A percentile compares a stretch with the other conserved stretches of the same genome.
These are phyloP conservation scores for Buceros bicornis DNA, from an alignment of 2,797 vertebrate species.

Conservation along the genomic window DNA sequence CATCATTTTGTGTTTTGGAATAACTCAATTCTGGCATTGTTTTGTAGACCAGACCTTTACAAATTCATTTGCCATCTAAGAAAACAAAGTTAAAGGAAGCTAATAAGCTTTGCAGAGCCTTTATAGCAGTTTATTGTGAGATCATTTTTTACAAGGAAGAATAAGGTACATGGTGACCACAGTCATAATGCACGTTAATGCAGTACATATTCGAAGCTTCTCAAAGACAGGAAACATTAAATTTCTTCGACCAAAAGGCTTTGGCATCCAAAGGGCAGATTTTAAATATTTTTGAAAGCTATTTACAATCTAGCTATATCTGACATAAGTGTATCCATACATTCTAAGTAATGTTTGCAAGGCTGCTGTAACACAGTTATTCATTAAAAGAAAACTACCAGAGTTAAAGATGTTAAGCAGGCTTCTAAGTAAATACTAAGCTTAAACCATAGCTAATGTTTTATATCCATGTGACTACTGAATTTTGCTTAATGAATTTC, in stretches of 20 bases:
- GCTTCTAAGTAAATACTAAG: constrained; percentile 27
- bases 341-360: constrained; percentile 24
- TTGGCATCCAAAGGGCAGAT: constrained; percentile 32
- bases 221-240: constrained; percentile 7
- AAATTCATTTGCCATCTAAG: constrained; percentile 58
- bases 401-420: constrained; percentile 40
- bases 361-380: neutral
- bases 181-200: constrained; percentile 60
- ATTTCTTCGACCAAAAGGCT: neutral
- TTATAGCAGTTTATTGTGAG: constrained; percentile 11
- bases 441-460: neutral
- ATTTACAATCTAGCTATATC: constrained; percentile 23
- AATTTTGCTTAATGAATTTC: constrained; percentile 49
- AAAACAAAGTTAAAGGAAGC: constrained; percentile 28
- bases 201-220: constrained; percentile 44
- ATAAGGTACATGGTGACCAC: constrained; percentile 25
- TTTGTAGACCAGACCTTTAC: constrained; percentile 43
- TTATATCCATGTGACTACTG: neutral
- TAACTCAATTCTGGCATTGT: constrained; percentile 2
- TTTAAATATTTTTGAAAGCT: constrained; percentile 58
- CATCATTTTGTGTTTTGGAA: constrained; percentile 43
- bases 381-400: constrained; percentile 54
- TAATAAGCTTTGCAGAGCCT: constrained; percentile 6
- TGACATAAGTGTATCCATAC: constrained; percentile 37
- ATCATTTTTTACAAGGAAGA: constrained; percentile 51